These are phyloP conservation scores for Heliconius melpomene DNA, from an alignment of 1,140 invertebrate genomes.

Conservation along the genomic window DNA sequence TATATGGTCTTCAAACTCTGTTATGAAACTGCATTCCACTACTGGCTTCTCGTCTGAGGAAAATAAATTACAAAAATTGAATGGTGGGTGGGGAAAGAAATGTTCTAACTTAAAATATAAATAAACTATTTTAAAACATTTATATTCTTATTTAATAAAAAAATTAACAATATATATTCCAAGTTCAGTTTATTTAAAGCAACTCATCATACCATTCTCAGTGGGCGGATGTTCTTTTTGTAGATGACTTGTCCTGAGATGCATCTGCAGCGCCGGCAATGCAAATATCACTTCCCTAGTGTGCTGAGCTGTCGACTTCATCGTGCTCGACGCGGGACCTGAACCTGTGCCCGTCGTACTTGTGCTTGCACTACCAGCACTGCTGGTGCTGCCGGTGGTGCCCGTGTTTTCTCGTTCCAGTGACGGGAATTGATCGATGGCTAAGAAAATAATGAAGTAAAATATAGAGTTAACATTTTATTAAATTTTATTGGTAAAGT, in stretches of 20 bases:
- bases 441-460: slow-evolving; percentile 72
- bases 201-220: slow-evolving; percentile 80
- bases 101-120: too few species aligned
- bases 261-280: slow-evolving; percentile 94
- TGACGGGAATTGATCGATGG: slow-evolving; percentile 94
- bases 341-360: background rate
- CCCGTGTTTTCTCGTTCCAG: slow-evolving; percentile 86
- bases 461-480: too few species aligned
- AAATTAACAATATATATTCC: too few species aligned
- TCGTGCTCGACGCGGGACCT: background rate
- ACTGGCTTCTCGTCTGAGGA: slow-evolving; percentile 90
- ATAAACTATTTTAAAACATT: too few species aligned
- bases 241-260: slow-evolving; percentile 95
- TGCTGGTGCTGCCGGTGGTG: slow-evolving; percentile 84
- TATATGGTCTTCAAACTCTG: slow-evolving; percentile 99
- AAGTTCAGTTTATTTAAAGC: background rate
- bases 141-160: too few species aligned
- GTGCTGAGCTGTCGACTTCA: slow-evolving; percentile 85
- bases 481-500: too few species aligned
- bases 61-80: background rate
- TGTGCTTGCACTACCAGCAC: slow-evolving; percentile 76
- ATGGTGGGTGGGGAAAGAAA: too few species aligned
- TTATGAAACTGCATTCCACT: slow-evolving; percentile 98
- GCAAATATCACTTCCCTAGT: slow-evolving; percentile 97
- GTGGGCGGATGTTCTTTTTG: slow-evolving; percentile 88